Percentiles rank a stretch among this genome's conserved stretches.
Evolutionary conservation across 92 coral and sea anemone species (phyloP).

Genomic region (Paragorgia papillata): DNA sequence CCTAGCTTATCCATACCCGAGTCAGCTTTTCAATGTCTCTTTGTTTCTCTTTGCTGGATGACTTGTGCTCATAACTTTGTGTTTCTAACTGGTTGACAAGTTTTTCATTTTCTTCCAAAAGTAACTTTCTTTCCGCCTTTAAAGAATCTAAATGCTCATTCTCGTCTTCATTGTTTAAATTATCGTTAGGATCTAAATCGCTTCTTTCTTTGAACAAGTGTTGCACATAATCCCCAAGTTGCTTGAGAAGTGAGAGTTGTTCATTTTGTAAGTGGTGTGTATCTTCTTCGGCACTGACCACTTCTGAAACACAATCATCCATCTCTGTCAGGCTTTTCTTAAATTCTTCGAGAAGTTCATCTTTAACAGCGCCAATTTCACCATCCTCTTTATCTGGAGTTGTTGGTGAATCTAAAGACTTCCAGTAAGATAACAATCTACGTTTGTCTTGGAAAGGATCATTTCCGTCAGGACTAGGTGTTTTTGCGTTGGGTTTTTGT

Average conservation of each 20-base stretch:
- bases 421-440: conserved; percentile 44
- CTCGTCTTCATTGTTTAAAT: neutral
- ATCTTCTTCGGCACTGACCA: neutral
- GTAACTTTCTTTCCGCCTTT: conserved; percentile 9
- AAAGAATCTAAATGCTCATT: neutral
- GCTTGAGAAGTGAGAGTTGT: conserved; percentile 13
- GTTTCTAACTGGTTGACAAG: conserved; percentile 24
- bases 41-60: conserved; percentile 26
- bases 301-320: conserved; percentile 65
- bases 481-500: neutral
- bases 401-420: conserved; percentile 65
- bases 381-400: conserved; percentile 50
- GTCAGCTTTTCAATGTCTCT: conserved; percentile 35
- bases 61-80: conserved; percentile 33
- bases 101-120: conserved; percentile 14
- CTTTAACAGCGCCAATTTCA: conserved; percentile 24
- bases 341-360: conserved; percentile 81
- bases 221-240: conserved; percentile 4
- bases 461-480: neutral
- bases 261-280: conserved; percentile 13
- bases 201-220: neutral
- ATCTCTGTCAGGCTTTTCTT: conserved; percentile 79
- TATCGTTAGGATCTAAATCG: conserved; percentile 6
- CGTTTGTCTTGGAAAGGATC: conserved; percentile 31
- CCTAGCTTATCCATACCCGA: conserved; percentile 5